phyloP scores from a whole-genome alignment of 2,113 vertebrate genomes.

The Balaeniceps rex region DNA sequence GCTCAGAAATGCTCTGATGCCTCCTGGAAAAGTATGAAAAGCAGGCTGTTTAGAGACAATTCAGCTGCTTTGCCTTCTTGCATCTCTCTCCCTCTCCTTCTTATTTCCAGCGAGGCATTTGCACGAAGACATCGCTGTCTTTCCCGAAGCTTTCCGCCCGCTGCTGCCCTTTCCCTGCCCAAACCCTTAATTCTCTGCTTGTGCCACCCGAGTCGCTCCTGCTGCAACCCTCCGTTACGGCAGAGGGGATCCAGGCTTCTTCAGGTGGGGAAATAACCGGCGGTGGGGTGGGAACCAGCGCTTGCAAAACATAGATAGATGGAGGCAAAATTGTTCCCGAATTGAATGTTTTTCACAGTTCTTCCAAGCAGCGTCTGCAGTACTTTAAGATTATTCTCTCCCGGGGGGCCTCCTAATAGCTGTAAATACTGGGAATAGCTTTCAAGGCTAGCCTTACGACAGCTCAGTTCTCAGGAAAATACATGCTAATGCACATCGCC shows the following conservation, averaged over 20 bases:
- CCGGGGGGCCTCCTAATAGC: conserved; percentile 62
- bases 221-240: not conserved
- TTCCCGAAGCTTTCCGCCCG: not conserved
- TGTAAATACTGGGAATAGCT: conserved; percentile 72
- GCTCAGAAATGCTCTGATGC: not conserved
- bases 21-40: not conserved
- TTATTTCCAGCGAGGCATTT: not conserved
- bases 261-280: not conserved
- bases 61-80: not conserved
- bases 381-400: conserved; percentile 64
- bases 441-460: conserved; percentile 59
- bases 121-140: not conserved
- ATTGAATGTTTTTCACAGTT: conserved; percentile 65
- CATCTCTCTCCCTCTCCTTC: not conserved
- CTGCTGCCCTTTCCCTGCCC: not conserved
- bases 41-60: not conserved
- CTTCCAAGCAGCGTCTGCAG: conserved; percentile 56
- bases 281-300: not conserved
- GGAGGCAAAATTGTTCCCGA: conserved; percentile 52
- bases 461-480: conserved; percentile 64
- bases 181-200: not conserved
- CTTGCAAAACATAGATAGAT: not conserved
- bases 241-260: not conserved
- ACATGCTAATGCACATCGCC: conserved; percentile 63
- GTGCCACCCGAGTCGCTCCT: not conserved